Evolutionary conservation across 2,113 vertebrate genomes (phyloP).

Genomic region (Vulpes vulpes): DNA sequence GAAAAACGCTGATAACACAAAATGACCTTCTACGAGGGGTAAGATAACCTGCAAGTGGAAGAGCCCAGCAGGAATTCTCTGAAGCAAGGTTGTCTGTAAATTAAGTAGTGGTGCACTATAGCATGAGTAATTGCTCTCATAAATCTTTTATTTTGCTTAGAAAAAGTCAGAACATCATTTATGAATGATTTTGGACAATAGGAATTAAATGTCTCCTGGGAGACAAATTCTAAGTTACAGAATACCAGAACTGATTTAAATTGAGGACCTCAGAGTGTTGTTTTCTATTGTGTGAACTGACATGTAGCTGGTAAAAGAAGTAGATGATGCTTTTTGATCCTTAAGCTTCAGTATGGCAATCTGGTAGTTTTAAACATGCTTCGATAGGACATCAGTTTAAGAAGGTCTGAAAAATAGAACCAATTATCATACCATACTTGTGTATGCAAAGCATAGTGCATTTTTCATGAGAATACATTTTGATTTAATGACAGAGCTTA

Average conservation of each 20-base stretch:
- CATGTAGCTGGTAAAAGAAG: background rate
- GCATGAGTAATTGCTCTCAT: background rate
- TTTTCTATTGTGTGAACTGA: slow-evolving; percentile 22
- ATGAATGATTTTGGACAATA: slow-evolving; percentile 36
- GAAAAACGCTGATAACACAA: slow-evolving; percentile 64
- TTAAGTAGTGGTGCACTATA: background rate
- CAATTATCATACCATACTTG: background rate
- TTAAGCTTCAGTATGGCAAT: background rate
- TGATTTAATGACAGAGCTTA: background rate
- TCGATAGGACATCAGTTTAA: slow-evolving; percentile 11
- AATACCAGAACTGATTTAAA: slow-evolving; percentile 49
- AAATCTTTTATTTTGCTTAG: slow-evolving; percentile 60
- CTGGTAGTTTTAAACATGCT: background rate
- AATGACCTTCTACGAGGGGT: background rate
- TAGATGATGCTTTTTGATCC: background rate
- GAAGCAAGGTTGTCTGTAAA: slow-evolving; percentile 24
- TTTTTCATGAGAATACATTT: background rate
- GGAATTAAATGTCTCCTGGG: slow-evolving; percentile 56
- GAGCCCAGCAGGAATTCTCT: slow-evolving; percentile 36
- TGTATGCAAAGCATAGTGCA: background rate
- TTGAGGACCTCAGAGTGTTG: background rate
- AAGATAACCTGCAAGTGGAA: slow-evolving; percentile 6
- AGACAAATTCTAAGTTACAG: slow-evolving; percentile 33
- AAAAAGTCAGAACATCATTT: slow-evolving; percentile 18
- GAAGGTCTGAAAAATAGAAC: slow-evolving; percentile 51